Percentiles rank a stretch among this genome's conserved stretches.
These are phyloP conservation scores for Corythornis vintsioides DNA, from an alignment of 2,113 vertebrate species.

Conservation along the genomic window DNA sequence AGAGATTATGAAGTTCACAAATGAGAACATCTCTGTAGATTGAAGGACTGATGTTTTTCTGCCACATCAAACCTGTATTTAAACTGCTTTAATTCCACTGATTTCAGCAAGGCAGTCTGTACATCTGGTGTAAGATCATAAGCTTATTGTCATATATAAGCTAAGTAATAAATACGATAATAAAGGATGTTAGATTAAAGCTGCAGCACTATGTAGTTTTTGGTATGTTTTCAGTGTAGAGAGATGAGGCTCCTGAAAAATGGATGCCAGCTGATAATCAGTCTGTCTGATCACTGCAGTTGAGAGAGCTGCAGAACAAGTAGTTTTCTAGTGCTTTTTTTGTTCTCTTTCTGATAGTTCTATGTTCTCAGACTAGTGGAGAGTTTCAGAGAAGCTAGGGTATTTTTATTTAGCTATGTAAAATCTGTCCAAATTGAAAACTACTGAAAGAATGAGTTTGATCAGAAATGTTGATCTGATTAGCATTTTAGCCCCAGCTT, in stretches of 20 bases:
- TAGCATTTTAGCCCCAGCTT: neutral
- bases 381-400: neutral
- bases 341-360: neutral
- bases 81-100: neutral
- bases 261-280: neutral
- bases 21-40: neutral
- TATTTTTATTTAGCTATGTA: neutral
- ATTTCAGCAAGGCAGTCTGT: neutral
- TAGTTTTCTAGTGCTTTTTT: neutral
- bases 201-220: neutral
- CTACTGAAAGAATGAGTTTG: neutral
- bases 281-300: neutral
- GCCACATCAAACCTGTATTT: neutral
- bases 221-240: neutral
- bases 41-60: neutral
- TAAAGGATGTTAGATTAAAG: neutral
- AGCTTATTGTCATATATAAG: neutral
- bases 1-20: neutral
- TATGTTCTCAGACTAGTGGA: neutral
- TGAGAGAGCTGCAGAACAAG: neutral
- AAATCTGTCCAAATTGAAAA: neutral
- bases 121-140: neutral
- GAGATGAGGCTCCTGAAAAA: neutral
- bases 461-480: neutral
- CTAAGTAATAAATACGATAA: neutral